Evolutionary conservation across 1,140 invertebrate genomes (phyloP).

Genomic region (Geopemphigus sp.): DNA sequence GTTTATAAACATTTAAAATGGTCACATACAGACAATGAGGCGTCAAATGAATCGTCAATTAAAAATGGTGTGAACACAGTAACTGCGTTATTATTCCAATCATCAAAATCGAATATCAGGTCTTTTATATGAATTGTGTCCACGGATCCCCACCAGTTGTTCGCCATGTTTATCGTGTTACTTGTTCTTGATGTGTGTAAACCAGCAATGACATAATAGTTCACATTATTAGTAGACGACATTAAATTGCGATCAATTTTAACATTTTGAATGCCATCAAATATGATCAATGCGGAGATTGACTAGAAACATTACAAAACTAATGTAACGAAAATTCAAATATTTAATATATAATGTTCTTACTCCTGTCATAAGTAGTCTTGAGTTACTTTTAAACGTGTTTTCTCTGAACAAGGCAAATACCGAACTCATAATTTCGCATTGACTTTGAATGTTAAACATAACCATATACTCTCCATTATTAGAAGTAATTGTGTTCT

Average conservation of each 20-base stretch:
- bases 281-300: slow-evolving; percentile 81
- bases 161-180: slow-evolving; percentile 79
- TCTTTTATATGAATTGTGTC: slow-evolving; percentile 71
- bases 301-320: slow-evolving; percentile 55
- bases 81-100: slow-evolving; percentile 97
- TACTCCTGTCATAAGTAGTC: slow-evolving; percentile 54
- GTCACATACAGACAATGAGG: slow-evolving; percentile 65
- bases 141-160: slow-evolving; percentile 95
- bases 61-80: slow-evolving; percentile 87
- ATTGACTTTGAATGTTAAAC: slow-evolving; percentile 87
- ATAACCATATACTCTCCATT: slow-evolving; percentile 82
- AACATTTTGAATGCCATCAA: slow-evolving; percentile 93
- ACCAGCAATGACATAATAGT: slow-evolving; percentile 92
- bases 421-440: slow-evolving; percentile 84
- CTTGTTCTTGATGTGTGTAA: slow-evolving; percentile 83
- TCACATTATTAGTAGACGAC: slow-evolving; percentile 72
- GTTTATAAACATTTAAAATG: background rate
- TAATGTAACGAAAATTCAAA: background rate
- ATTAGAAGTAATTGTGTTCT: slow-evolving; percentile 76
- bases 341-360: background rate
- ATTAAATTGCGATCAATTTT: slow-evolving; percentile 88
- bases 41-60: slow-evolving; percentile 70
- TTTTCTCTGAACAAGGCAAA: slow-evolving; percentile 78
- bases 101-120: slow-evolving; percentile 97
- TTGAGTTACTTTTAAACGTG: slow-evolving; percentile 71